Percentiles rank a stretch among this genome's conserved stretches.
Conservation (phyloP, 2,797 vertebrate species). For the Hypotaenidia okinawae region DNA sequence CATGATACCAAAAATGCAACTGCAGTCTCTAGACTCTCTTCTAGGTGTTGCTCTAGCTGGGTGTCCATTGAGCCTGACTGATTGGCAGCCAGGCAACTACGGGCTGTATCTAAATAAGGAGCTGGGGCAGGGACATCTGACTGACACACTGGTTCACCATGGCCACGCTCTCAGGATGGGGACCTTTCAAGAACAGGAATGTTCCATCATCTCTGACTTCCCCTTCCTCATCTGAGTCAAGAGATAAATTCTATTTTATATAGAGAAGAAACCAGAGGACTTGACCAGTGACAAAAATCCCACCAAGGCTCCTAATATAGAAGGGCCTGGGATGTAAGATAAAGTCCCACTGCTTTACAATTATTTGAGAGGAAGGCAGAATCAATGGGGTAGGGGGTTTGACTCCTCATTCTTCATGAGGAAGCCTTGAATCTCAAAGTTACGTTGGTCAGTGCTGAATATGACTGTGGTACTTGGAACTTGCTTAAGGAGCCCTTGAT, state of each 20-base stretch:
- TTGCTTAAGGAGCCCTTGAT: not conserved
- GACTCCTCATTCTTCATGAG: not conserved
- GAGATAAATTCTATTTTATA: slow-evolving; percentile 71
- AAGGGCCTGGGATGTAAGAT: slow-evolving; percentile 69
- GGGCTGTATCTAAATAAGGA: not conserved
- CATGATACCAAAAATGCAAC: not conserved
- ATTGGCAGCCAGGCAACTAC: slow-evolving; percentile 21
- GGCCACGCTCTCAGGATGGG: slow-evolving; percentile 65
- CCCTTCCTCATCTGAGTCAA: slow-evolving; percentile 68
- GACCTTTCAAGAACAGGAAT: slow-evolving; percentile 65
- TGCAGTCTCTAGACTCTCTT: not conserved
- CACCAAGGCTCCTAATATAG: slow-evolving; percentile 40
- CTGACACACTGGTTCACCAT: slow-evolving; percentile 59
- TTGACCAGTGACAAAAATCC: slow-evolving; percentile 74
- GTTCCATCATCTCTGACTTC: slow-evolving; percentile 64
- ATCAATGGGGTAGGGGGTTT: slow-evolving; percentile 6
- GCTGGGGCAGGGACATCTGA: slow-evolving; percentile 50
- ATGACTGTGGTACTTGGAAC: not conserved
- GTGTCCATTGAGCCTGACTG: not conserved
- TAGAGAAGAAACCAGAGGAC: slow-evolving; percentile 7
- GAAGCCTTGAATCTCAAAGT: not conserved
- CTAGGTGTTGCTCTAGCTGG: not conserved
- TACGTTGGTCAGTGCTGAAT: not conserved
- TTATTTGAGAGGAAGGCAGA: slow-evolving; percentile 64
- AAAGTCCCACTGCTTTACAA: slow-evolving; percentile 72